phyloP scores from a whole-genome alignment of 1,140 invertebrate species.

The Aethina tumida region DNA sequence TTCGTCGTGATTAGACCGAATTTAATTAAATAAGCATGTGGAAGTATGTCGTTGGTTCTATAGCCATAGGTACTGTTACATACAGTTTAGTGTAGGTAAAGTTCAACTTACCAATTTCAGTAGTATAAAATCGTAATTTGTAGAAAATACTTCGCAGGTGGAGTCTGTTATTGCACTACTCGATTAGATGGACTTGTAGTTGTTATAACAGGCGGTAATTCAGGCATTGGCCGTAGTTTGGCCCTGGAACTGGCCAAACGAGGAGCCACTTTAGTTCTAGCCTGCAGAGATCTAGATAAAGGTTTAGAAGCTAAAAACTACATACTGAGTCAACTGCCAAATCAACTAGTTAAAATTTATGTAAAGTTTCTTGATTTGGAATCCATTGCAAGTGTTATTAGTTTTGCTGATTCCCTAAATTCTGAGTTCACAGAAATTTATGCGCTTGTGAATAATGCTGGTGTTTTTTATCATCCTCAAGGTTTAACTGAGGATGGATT shows the following conservation, averaged over 20 bases:
- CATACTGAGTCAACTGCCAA: conserved; percentile 27
- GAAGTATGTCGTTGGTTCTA: conserved; percentile 27
- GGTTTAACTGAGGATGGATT: conserved; percentile 45
- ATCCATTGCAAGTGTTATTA: conserved; percentile 28
- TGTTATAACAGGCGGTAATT: conserved; percentile 50
- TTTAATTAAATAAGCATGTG: too few relatives aligned
- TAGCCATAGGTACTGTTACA: conserved; percentile 25
- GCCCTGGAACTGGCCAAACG: conserved; percentile 39
- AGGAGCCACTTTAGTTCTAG: conserved; percentile 42
- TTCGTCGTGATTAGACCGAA: too few relatives aligned
- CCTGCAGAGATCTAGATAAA: conserved; percentile 41
- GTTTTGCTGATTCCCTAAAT: conserved; percentile 26
- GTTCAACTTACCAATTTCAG: conserved; percentile 4
- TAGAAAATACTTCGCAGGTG: conserved; percentile 33
- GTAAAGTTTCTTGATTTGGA: conserved; percentile 31
- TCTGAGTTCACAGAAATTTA: conserved; percentile 29
- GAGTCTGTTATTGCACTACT: conserved; percentile 32
- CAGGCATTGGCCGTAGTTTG: conserved; percentile 49
- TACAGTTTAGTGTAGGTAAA: conserved; percentile 29
- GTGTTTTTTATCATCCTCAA: conserved; percentile 45
- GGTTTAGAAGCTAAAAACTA: conserved; percentile 36
- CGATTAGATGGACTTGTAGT: conserved; percentile 43
- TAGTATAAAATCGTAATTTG: conserved; percentile 14
- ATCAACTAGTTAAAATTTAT: conserved; percentile 29
- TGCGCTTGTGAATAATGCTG: conserved; percentile 53